A percentile compares a stretch with the other conserved stretches of the same genome.
Evolutionary conservation across 35 echinoderm and acorn worm genomes (phyloP).

Genomic region (Stichopus chloronotus): DNA sequence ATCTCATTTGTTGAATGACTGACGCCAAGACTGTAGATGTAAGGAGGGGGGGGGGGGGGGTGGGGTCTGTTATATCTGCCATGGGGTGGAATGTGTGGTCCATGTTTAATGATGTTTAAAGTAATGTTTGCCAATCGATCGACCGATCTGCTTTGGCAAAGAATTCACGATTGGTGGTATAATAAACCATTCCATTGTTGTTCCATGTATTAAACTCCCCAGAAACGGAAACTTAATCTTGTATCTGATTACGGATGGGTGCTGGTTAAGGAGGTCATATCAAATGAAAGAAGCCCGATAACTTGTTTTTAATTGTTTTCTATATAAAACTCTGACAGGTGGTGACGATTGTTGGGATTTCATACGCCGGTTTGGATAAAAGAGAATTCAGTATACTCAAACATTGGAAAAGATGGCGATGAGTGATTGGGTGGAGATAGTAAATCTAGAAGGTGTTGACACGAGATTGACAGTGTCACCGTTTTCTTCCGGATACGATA

Average conservation of each 20-base stretch:
- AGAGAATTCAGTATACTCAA: too few species aligned
- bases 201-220: background rate
- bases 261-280: background rate
- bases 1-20: background rate
- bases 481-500: too few species aligned
- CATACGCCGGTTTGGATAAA: background rate
- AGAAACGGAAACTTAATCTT: background rate
- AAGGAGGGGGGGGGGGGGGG: too few species aligned
- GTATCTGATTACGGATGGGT: background rate
- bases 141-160: background rate
- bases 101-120: background rate
- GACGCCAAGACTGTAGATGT: background rate
- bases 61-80: background rate
- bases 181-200: background rate
- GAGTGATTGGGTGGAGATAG: too few species aligned
- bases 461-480: too few species aligned
- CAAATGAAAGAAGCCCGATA: background rate
- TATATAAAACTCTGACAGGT: background rate
- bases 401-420: too few species aligned
- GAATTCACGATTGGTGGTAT: too few species aligned
- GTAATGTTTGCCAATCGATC: background rate
- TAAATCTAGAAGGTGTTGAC: too few species aligned
- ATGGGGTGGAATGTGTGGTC: constrained; percentile 3
- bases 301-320: background rate
- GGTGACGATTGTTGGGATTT: background rate